These are phyloP conservation scores for Artibeus lituratus DNA, from an alignment of 2,797 vertebrate species.

Conservation along the genomic window DNA sequence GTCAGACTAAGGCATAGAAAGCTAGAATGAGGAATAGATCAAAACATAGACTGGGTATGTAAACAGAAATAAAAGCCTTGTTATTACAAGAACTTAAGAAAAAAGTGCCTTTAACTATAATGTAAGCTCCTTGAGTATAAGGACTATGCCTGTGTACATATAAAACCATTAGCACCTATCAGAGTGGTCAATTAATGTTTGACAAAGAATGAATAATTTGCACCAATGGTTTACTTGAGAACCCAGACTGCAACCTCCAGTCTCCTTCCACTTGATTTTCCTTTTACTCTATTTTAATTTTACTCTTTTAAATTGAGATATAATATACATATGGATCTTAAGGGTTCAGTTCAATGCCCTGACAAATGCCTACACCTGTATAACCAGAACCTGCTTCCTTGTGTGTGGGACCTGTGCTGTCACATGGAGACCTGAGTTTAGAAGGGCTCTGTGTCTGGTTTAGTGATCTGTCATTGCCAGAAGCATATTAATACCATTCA, in stretches of 20 bases:
- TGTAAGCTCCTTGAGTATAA: background rate
- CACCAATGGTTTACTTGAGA: background rate
- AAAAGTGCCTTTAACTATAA: background rate
- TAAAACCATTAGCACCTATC: background rate
- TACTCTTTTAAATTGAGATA: background rate
- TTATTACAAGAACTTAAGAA: background rate
- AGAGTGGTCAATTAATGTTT: background rate
- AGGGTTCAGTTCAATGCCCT: background rate
- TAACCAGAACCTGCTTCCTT: background rate
- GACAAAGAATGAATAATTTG: background rate
- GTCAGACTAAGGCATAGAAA: background rate
- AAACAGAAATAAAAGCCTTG: background rate
- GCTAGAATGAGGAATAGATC: background rate
- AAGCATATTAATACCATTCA: background rate
- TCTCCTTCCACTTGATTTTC: background rate
- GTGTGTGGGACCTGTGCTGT: background rate
- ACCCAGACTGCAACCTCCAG: background rate
- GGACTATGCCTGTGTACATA: background rate
- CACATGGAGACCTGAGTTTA: fast-evolving
- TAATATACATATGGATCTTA: background rate
- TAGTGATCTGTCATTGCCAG: background rate
- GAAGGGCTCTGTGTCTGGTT: background rate
- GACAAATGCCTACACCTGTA: background rate
- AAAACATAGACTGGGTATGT: background rate
- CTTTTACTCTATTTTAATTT: background rate